Evolutionary conservation across 2,113 vertebrate species (phyloP), one percentile per base, ranked within the genome.

Genomic region (Picathartes gymnocephalus): DNA sequence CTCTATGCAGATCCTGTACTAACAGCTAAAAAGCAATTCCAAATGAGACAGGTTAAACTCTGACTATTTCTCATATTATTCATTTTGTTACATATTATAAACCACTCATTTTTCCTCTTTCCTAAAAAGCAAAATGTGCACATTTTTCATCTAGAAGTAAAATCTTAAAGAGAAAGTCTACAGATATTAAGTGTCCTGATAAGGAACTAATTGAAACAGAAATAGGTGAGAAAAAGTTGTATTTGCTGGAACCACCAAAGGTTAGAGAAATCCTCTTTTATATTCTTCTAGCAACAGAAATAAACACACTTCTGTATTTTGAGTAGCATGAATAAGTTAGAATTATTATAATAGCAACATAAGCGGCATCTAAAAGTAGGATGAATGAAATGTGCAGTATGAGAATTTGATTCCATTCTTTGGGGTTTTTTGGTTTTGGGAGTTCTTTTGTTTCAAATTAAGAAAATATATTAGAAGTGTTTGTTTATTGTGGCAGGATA

Each of bases 1-100:
- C 98, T 90, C 98, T 98, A 50, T 98, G 98, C 96, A 99, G 96
- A 83, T 99, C 99, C 91, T 99, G 98, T 84, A 99, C 97, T 93
- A 99, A 97, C 13, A 97, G 90, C 99, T 99, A 93, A 82, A 70
- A 90, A 87, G 8, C 3, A 96, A 96, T 74, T 90, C 61, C 69
- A 95, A 78, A 91, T 40, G 7, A 93, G 65, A 78, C 4, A 88
- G 9, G 77, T 45, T 20, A 91, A 92, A 81, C 78, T 48, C 10
- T 31, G n/a, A 58, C 18, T 68, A 6, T 30, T 70, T 80, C 70
- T 69, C 42, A 81, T 27, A 39, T 30, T 24, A 47, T 20, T 2
- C 10, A 33, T 76, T 70, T 92, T 51, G 48, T 33, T 15, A 28
- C 14, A 39, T 22, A 82, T 35, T 33, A 30, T 25, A 88, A 81